Percentiles rank a stretch among this genome's conserved stretches.
Conservation (phyloP, 2,888 invertebrate species). For the Lasioglossum oenotherae region DNA sequence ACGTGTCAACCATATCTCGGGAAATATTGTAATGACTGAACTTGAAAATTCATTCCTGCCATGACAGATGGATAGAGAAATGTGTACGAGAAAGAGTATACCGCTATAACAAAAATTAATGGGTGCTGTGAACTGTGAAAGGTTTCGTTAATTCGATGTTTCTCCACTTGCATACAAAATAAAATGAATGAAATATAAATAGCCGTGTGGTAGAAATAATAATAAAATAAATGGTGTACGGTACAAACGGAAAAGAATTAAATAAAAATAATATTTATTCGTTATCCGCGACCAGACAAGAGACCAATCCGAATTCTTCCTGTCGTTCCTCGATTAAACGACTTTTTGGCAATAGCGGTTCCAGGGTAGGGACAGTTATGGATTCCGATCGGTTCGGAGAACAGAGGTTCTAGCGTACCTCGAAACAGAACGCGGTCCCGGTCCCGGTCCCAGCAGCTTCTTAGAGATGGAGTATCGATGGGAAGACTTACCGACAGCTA, state of each 20-base stretch:
- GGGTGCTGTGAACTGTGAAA: too few species aligned
- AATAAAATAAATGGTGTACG: neutral
- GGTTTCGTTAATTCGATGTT: too few species aligned
- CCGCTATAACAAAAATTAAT: too few species aligned
- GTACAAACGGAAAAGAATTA: neutral
- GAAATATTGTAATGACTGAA: neutral
- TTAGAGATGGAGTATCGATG: neutral
- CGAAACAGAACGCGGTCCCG: neutral
- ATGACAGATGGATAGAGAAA: too few species aligned
- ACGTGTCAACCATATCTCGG: neutral
- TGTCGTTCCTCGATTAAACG: neutral
- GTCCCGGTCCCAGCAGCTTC: neutral
- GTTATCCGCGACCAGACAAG: neutral
- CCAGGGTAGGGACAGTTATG: neutral
- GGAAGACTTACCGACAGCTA: conserved; percentile 75
- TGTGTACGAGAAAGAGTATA: too few species aligned
- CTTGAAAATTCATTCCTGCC: neutral
- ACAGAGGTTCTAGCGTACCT: conserved; percentile 8
- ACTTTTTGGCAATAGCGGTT: neutral
- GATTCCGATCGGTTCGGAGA: neutral
- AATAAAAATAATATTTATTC: neutral
- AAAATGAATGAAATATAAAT: neutral
- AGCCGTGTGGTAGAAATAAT: neutral
- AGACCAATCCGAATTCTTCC: neutral
- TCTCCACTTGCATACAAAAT: too few species aligned